Percentiles rank a stretch among this genome's conserved stretches.
These are phyloP conservation scores for Malacosoma neustria DNA, from an alignment of 2,888 invertebrate species.

Conservation along the genomic window DNA sequence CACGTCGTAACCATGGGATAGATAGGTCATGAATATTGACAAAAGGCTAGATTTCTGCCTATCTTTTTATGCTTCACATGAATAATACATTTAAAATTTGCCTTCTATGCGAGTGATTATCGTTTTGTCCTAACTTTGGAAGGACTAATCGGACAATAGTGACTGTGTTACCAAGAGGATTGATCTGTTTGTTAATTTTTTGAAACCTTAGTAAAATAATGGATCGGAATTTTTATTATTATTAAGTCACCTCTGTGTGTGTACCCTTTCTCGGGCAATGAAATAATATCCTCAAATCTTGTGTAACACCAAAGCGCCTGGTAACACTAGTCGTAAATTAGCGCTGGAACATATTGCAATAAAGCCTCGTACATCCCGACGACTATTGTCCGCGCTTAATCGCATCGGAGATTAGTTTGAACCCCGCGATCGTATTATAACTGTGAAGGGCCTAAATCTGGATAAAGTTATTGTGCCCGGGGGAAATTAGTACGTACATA, in stretches of 20 bases:
- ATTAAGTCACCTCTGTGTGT: not conserved
- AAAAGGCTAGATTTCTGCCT: too few species aligned
- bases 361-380: not conserved
- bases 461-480: not conserved
- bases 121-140: too few species aligned
- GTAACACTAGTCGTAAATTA: not conserved
- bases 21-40: too few species aligned
- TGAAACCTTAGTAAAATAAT: not conserved
- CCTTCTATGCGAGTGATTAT: too few species aligned
- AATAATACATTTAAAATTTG: too few species aligned
- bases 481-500: not conserved
- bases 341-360: not conserved
- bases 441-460: not conserved
- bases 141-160: too few species aligned
- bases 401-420: not conserved
- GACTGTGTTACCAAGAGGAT: too few species aligned
- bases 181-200: too few species aligned
- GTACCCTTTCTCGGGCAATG: not conserved
- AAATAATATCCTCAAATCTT: not conserved
- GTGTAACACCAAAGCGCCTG: not conserved
- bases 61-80: too few species aligned
- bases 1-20: too few species aligned
- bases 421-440: not conserved
- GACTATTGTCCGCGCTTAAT: not conserved
- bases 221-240: not conserved